Evolutionary conservation across 1,140 invertebrate genomes (phyloP).

Genomic region (Drosophila subpulchrella): DNA sequence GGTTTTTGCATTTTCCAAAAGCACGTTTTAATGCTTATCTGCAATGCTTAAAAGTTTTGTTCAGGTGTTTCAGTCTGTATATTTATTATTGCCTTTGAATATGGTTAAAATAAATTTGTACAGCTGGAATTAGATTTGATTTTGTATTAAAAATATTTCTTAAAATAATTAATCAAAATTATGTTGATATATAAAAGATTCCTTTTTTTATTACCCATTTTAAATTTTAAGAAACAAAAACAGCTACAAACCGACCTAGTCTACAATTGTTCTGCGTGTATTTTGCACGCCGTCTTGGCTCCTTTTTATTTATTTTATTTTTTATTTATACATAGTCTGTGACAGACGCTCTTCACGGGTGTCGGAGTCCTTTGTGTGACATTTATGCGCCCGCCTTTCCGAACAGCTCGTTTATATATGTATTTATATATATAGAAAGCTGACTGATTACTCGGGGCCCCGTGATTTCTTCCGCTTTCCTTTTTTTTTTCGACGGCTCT

Average conservation of each 20-base stretch:
- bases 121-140: no score
- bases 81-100: no score
- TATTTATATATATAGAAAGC: background rate
- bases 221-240: no score
- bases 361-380: slow-evolving; percentile 40
- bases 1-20: background rate
- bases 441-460: slow-evolving; percentile 42
- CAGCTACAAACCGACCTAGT: no score
- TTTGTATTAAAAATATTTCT: no score
- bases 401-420: background rate
- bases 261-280: background rate
- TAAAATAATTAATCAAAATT: no score
- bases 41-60: background rate
- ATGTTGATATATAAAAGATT: no score
- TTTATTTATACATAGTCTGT: slow-evolving; percentile 13
- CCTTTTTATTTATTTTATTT: slow-evolving; percentile 14
- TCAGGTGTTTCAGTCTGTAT: background rate
- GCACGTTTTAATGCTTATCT: slow-evolving; percentile 3
- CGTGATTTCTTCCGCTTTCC: slow-evolving; percentile 42
- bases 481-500: slow-evolving; percentile 15
- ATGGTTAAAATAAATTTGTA: no score
- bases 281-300: background rate
- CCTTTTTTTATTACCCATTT: no score
- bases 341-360: slow-evolving; percentile 11
- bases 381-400: slow-evolving; percentile 24